phyloP scores from a whole-genome alignment of 2,888 invertebrate genomes.

The Aporophyla nigra region DNA sequence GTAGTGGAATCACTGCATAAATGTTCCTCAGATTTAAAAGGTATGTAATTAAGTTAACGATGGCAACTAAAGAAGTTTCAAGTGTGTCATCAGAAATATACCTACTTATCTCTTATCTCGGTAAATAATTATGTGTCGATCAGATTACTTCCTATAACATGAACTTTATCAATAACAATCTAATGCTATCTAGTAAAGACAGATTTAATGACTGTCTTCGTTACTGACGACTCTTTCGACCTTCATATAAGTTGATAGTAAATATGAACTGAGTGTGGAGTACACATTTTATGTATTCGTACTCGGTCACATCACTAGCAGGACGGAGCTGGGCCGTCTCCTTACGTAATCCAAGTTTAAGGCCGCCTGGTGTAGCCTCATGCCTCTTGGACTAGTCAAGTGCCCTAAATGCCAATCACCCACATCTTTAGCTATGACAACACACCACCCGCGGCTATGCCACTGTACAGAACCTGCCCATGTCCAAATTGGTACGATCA shows the following conservation, averaged over 20 bases:
- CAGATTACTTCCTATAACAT: constrained; percentile 49
- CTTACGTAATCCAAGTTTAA: constrained; percentile 87
- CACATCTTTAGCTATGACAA: constrained; percentile 55
- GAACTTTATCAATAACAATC: constrained; percentile 51
- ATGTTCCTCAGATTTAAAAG: not conserved
- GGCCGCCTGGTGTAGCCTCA: constrained; percentile 76
- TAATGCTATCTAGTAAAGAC: constrained; percentile 49
- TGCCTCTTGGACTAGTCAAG: constrained; percentile 63
- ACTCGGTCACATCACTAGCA: constrained; percentile 56
- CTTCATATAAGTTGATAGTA: constrained; percentile 42
- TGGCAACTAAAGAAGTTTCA: constrained; percentile 10
- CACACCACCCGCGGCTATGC: constrained; percentile 54
- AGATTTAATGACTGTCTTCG: constrained; percentile 56
- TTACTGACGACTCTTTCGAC: constrained; percentile 58
- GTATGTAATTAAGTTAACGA: constrained; percentile 2
- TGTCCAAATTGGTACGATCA: constrained; percentile 48
- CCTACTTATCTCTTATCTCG: not conserved
- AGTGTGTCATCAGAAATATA: constrained; percentile 6
- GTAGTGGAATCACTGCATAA: not conserved
- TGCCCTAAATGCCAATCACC: constrained; percentile 64
- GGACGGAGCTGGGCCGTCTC: constrained; percentile 52
- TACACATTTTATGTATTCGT: constrained; percentile 34
- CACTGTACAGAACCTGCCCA: constrained; percentile 30
- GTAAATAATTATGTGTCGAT: not conserved
- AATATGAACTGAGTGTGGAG: constrained; percentile 21